A percentile compares a stretch with the other conserved stretches of the same genome.
Conservation (phyloP, 2,888 invertebrate genomes). For the Microctonus aethiopoides region DNA sequence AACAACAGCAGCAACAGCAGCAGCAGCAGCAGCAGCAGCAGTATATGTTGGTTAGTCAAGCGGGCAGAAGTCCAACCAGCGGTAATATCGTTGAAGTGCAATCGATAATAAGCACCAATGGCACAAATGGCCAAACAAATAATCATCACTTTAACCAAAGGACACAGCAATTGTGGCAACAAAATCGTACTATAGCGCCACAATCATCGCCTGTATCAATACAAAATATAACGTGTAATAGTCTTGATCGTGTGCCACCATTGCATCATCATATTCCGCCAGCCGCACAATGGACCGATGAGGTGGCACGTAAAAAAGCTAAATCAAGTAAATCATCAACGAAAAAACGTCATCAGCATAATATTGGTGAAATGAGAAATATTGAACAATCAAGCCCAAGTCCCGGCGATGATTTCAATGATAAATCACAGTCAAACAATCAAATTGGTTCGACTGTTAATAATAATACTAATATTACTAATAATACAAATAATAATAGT, state of each 20-base stretch:
- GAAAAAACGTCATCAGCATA: slow-evolving; percentile 57
- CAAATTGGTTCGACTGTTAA: slow-evolving; percentile 46
- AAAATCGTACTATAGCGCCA: slow-evolving; percentile 61
- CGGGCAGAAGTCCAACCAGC: slow-evolving; percentile 55
- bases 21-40: slow-evolving; percentile 66
- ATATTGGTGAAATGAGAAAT: slow-evolving; percentile 42
- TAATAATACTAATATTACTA: too few relatives aligned
- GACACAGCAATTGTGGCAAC: slow-evolving; percentile 72
- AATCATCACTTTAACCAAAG: slow-evolving; percentile 63
- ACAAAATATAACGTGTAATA: slow-evolving; percentile 68
- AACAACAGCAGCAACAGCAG: slow-evolving; percentile 47
- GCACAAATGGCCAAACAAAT: slow-evolving; percentile 53
- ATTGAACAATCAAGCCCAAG: slow-evolving; percentile 55
- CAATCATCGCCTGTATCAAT: slow-evolving; percentile 45
- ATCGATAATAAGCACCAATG: slow-evolving; percentile 45
- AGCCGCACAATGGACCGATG: slow-evolving; percentile 70
- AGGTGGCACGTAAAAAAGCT: slow-evolving; percentile 72
- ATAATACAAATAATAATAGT: too few relatives aligned
- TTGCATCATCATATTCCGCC: slow-evolving; percentile 77
- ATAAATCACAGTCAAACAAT: slow-evolving; percentile 48
- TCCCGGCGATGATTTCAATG: slow-evolving; percentile 57
- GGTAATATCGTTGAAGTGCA: slow-evolving; percentile 56
- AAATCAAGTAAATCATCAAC: slow-evolving; percentile 70
- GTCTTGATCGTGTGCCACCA: slow-evolving; percentile 79
- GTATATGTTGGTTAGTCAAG: slow-evolving; percentile 52